phyloP scores from a whole-genome alignment of 2,888 invertebrate genomes.

The Acrobeloides nanus region DNA sequence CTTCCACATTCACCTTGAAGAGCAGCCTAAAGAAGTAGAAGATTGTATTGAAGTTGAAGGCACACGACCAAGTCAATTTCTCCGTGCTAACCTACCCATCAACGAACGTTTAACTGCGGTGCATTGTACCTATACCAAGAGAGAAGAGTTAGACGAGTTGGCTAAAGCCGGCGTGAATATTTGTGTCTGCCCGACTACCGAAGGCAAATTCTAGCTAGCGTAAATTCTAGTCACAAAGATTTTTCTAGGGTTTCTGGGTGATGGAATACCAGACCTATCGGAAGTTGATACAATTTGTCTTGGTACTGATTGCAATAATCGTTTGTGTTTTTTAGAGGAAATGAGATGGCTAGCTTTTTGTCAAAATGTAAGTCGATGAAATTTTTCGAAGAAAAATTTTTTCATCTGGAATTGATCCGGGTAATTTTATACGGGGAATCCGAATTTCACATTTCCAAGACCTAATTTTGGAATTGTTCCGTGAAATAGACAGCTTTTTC shows the following conservation, averaged over 20 bases:
- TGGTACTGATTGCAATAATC: slow-evolving; percentile 52
- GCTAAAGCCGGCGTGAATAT: slow-evolving; percentile 31
- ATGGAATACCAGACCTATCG: slow-evolving; percentile 40
- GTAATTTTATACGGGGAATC: too few relatives aligned
- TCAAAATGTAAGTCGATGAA: slow-evolving; percentile 35
- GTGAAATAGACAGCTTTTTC: too few relatives aligned
- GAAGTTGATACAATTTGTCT: slow-evolving; percentile 32
- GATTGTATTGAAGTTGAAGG: slow-evolving; percentile 26
- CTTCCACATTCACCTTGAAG: slow-evolving; percentile 52
- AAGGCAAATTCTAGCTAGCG: slow-evolving; percentile 27
- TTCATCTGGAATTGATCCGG: too few relatives aligned
- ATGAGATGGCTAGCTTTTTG: slow-evolving; percentile 50
- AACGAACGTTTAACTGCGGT: slow-evolving; percentile 33
- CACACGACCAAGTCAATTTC: slow-evolving; percentile 13
- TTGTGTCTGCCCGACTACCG: slow-evolving; percentile 47
- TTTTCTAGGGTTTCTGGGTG: slow-evolving; percentile 42
- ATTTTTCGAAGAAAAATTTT: not conserved
- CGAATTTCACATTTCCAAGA: too few relatives aligned
- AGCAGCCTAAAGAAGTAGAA: slow-evolving; percentile 48
- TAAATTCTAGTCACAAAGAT: too few relatives aligned
- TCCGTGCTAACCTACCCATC: slow-evolving; percentile 9
- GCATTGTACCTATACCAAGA: slow-evolving; percentile 45
- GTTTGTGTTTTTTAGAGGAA: slow-evolving; percentile 47
- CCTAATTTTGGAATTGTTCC: too few relatives aligned
- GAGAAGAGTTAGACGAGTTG: slow-evolving; percentile 27